These are phyloP conservation scores for Lasiommata megera DNA, from an alignment of 2,888 invertebrate genomes.

Conservation along the genomic window DNA sequence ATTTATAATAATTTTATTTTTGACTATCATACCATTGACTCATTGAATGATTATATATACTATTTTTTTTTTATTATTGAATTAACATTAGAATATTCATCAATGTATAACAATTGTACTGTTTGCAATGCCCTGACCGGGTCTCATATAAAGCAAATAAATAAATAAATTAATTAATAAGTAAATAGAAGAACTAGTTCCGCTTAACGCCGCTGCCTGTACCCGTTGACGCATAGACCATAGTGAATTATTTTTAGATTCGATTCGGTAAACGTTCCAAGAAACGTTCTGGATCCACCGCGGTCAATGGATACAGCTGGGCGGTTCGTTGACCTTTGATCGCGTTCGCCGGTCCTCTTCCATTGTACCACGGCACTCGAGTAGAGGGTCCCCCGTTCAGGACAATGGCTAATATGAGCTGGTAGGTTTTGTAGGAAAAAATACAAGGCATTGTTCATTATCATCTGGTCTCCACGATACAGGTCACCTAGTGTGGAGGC, in stretches of 20 bases:
- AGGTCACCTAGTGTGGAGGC: too few species aligned
- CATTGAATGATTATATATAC: too few species aligned
- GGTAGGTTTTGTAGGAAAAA: background rate
- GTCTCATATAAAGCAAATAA: too few species aligned
- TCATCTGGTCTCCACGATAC: background rate
- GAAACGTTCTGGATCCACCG: conserved; percentile 22
- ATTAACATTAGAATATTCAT: too few species aligned
- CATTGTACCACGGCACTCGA: conserved; percentile 24
- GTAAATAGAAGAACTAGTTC: too few species aligned
- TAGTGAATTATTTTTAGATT: conserved; percentile 14
- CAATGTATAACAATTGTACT: too few species aligned
- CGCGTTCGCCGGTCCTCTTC: conserved; percentile 19
- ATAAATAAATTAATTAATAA: too few species aligned
- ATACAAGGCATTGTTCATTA: conserved; percentile 12
- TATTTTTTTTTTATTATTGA: too few species aligned
- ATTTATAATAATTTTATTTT: too few species aligned
- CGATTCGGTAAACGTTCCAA: conserved; percentile 22
- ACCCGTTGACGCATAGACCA: background rate
- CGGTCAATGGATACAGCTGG: conserved; percentile 26
- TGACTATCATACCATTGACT: too few species aligned
- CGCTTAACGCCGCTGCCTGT: background rate
- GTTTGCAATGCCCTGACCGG: too few species aligned
- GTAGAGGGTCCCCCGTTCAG: background rate
- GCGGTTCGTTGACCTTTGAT: conserved; percentile 24
- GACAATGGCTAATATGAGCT: background rate